Conservation (phyloP, 2,113 vertebrate species). For the Tor tambroides region DNA sequence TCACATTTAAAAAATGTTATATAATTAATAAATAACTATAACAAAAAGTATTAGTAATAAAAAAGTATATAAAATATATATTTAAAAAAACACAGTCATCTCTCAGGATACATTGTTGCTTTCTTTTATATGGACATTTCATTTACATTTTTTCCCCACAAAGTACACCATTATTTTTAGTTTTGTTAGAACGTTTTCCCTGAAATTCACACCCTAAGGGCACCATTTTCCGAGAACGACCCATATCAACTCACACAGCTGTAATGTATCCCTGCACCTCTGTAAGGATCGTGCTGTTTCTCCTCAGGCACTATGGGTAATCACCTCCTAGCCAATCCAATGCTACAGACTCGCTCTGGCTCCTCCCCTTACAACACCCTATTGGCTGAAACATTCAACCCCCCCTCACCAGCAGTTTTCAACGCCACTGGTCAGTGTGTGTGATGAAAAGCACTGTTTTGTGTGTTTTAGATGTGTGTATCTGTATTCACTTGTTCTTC, state of each 20-base stretch:
- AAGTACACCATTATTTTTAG: not conserved
- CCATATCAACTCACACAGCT: not conserved
- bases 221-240: not conserved
- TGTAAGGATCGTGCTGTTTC: not conserved
- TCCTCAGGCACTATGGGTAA: conserved; percentile 86
- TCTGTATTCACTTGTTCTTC: conserved; percentile 37
- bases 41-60: not conserved
- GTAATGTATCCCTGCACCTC: not conserved
- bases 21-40: not conserved
- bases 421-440: conserved; percentile 59
- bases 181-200: not conserved
- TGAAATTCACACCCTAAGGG: not conserved
- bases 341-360: conserved; percentile 86
- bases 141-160: not conserved
- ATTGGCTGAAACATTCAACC: conserved; percentile 87
- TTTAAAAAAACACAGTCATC: not conserved
- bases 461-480: conserved; percentile 45
- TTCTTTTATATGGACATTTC: not conserved
- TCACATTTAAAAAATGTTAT: not conserved
- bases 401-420: conserved; percentile 70
- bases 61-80: not conserved
- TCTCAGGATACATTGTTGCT: not conserved
- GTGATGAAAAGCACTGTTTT: conserved; percentile 26
- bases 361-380: conserved; percentile 93
- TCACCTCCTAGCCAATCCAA: conserved; percentile 89